Evolutionary conservation across 2,797 vertebrate genomes (phyloP).

Genomic region (Acanthurus lineatus): DNA sequence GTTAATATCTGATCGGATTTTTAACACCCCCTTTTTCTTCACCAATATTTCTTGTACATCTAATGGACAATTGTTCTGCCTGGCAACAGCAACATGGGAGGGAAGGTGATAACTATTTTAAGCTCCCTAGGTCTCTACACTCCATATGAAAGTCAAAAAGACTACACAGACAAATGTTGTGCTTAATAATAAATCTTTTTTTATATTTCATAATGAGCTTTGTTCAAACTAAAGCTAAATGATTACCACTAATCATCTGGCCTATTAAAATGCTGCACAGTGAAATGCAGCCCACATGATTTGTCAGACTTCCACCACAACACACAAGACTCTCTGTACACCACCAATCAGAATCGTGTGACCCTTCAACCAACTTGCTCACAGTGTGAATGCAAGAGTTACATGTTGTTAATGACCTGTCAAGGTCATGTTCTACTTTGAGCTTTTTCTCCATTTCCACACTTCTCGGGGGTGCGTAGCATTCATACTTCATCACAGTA

Average conservation of each 20-base stretch:
- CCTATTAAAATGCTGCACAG: neutral
- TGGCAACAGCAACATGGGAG: neutral
- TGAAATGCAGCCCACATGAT: neutral
- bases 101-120: neutral
- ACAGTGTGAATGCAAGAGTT: conserved; percentile 48
- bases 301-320: neutral
- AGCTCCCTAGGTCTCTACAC: no score
- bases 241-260: neutral
- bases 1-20: neutral
- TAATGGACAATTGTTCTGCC: neutral
- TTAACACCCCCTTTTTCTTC: neutral
- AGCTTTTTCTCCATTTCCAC: conserved; percentile 57
- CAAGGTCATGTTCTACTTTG: conserved; percentile 74
- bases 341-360: conserved; percentile 38
- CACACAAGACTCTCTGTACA: neutral
- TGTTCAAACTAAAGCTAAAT: neutral
- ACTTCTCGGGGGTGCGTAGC: conserved; percentile 57
- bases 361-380: conserved; percentile 52
- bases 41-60: neutral
- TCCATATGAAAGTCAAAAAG: neutral
- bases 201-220: neutral
- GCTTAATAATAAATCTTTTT: neutral
- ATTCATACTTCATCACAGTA: conserved; percentile 70
- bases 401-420: conserved; percentile 70
- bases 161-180: neutral